These are phyloP conservation scores for Acholoe squamosa DNA, from an alignment of 2,888 invertebrate genomes.

Conservation along the genomic window DNA sequence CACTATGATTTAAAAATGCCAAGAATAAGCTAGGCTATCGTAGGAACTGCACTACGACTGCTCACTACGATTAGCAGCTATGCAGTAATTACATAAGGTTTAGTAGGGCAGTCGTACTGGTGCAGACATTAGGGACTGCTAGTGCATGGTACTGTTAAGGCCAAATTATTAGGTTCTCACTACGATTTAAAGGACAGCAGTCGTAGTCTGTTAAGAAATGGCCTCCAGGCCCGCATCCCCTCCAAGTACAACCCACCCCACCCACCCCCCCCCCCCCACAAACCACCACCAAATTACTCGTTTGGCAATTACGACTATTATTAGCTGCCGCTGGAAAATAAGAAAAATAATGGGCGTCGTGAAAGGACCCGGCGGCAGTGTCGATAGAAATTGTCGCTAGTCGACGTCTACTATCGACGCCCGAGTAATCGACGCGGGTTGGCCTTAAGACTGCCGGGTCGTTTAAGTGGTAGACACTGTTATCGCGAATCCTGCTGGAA, in stretches of 20 bases:
- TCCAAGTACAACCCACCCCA: no score
- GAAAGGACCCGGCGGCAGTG: slow-evolving; percentile 6
- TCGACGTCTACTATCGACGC: slow-evolving; percentile 41
- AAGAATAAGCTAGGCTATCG: no score
- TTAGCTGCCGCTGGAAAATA: slow-evolving; percentile 57
- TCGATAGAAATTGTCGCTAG: slow-evolving; percentile 45
- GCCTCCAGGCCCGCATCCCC: slow-evolving; percentile 20
- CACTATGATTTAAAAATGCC: no score
- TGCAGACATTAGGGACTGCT: no score
- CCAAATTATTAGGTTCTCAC: no score
- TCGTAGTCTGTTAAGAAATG: no score
- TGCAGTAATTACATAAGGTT: no score
- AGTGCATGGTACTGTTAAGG: no score
- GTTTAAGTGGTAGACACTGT: slow-evolving; percentile 50
- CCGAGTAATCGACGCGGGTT: slow-evolving; percentile 23
- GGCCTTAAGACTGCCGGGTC: slow-evolving; percentile 49
- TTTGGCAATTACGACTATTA: slow-evolving; percentile 58
- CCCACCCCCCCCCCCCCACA: neutral
- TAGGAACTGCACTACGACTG: no score
- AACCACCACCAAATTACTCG: slow-evolving; percentile 46
- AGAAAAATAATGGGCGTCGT: slow-evolving; percentile 57
- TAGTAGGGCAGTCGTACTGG: no score
- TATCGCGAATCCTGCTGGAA: slow-evolving; percentile 38
- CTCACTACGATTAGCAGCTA: no score
- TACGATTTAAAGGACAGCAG: no score